Percentiles rank a stretch among this genome's conserved stretches.
phyloP scores from a whole-genome alignment of 2,888 invertebrate species.

The Caenorhabditis zanzibari region DNA sequence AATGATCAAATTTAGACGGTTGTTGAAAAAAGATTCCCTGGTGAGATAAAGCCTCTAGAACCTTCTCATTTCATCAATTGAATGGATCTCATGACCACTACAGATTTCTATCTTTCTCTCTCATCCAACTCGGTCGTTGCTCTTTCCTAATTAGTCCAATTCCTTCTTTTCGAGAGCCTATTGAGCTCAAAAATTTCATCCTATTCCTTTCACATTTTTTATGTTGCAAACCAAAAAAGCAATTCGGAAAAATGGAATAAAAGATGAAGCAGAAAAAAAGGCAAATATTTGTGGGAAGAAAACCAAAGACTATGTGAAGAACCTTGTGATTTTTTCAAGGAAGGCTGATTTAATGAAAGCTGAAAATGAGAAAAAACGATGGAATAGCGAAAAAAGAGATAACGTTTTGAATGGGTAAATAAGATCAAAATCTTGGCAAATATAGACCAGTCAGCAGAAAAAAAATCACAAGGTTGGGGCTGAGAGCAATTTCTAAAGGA shows the following conservation, averaged over 20 bases:
- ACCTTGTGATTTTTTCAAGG: conserved; percentile 1
- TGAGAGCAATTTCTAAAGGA: not conserved
- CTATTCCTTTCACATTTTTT: not conserved
- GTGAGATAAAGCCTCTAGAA: not conserved
- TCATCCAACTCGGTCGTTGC: not conserved
- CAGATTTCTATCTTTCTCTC: conserved; percentile 3
- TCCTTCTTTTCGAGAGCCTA: conserved; percentile 6
- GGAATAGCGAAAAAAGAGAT: conserved; percentile 23
- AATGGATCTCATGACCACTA: conserved; percentile 3
- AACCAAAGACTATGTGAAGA: conserved; percentile 4
- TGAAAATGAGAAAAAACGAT: conserved; percentile 28
- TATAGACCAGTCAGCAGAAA: conserved; percentile 13
- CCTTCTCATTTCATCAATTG: not conserved
- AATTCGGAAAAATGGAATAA: conserved; percentile 26
- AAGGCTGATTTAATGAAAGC: not conserved
- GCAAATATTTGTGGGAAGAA: conserved; percentile 31
- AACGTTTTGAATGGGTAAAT: conserved; percentile 46
- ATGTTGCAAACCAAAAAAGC: conserved; percentile 14
- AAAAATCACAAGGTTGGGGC: not conserved
- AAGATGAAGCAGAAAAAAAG: conserved; percentile 5
- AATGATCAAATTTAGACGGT: too few relatives aligned
- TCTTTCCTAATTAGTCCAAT: conserved; percentile 38
- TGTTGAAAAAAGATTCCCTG: not conserved
- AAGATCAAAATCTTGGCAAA: conserved; percentile 26
- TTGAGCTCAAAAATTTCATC: conserved; percentile 26